A percentile compares a stretch with the other conserved stretches of the same genome.
phyloP scores from a whole-genome alignment of 2,797 vertebrate genomes.

The Gastrophryne carolinensis region DNA sequence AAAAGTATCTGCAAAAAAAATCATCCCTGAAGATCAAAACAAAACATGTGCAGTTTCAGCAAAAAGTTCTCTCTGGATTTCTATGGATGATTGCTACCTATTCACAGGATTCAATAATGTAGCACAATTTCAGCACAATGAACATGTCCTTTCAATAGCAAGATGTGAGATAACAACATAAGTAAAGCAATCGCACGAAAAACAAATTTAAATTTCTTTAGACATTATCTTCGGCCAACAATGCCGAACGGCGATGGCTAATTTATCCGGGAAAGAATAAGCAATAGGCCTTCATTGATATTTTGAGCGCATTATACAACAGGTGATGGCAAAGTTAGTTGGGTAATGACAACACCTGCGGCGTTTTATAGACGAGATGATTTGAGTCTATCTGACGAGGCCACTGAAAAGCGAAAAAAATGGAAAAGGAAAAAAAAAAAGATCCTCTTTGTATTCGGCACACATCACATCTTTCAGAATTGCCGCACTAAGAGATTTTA shows the following conservation, averaged over 20 bases:
- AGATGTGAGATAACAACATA: constrained; percentile 23
- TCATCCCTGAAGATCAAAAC: constrained; percentile 2
- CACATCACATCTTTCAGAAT: constrained; percentile 44
- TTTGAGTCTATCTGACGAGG: constrained; percentile 39
- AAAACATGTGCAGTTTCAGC: constrained; percentile 26
- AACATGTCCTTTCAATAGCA: constrained; percentile 28
- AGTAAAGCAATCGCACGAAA: not conserved
- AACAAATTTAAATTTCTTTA: constrained; percentile 36
- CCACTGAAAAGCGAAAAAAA: not conserved
- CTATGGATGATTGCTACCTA: constrained; percentile 49
- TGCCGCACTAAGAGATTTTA: constrained; percentile 48
- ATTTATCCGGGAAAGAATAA: constrained; percentile 12
- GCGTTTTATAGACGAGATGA: constrained; percentile 32
- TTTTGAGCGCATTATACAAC: constrained; percentile 45
- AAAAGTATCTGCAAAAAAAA: not conserved
- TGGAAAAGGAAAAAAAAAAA: not conserved
- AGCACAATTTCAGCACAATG: constrained; percentile 44
- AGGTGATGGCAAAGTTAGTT: constrained; percentile 45
- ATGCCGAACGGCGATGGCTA: constrained; percentile 5
- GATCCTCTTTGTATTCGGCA: constrained; percentile 26
- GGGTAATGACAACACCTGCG: constrained; percentile 44
- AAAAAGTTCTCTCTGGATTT: constrained; percentile 20
- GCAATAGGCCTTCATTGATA: constrained; percentile 23
- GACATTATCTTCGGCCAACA: constrained; percentile 24
- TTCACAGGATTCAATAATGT: constrained; percentile 43